These are phyloP conservation scores for Andricus quercusramuli DNA, from an alignment of 2,888 invertebrate genomes.

Conservation along the genomic window DNA sequence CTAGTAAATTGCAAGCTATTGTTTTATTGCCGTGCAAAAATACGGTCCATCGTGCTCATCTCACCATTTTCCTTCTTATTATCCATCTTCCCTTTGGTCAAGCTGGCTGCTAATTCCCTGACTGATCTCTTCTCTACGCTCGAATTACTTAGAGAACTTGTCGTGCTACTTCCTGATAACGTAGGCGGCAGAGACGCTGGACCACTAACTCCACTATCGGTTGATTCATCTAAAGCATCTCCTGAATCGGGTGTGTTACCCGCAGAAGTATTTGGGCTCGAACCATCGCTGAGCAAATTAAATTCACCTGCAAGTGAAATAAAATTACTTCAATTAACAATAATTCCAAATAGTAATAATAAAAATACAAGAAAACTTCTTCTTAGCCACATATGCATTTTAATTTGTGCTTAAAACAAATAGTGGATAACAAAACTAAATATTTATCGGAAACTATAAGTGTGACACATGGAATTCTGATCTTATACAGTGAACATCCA, in stretches of 20 bases:
- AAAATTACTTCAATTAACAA: background rate
- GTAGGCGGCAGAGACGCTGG: slow-evolving; percentile 76
- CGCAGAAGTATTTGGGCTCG: slow-evolving; percentile 83
- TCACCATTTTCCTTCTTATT: slow-evolving; percentile 76
- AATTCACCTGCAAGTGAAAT: slow-evolving; percentile 78
- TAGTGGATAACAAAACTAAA: no score
- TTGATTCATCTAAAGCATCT: slow-evolving; percentile 82
- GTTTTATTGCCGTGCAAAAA: slow-evolving; percentile 24
- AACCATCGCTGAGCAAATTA: slow-evolving; percentile 81
- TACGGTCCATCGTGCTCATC: slow-evolving; percentile 30
- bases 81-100: slow-evolving; percentile 75
- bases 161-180: slow-evolving; percentile 76
- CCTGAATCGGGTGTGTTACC: slow-evolving; percentile 84
- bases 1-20: background rate
- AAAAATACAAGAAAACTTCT: background rate
- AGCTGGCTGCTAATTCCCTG: slow-evolving; percentile 80
- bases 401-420: no score
- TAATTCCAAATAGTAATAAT: background rate
- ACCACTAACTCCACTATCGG: slow-evolving; percentile 77
- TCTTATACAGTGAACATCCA: no score
- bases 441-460: no score
- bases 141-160: slow-evolving; percentile 73
- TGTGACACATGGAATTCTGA: no score
- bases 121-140: slow-evolving; percentile 80
- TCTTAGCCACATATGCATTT: no score